phyloP scores from a whole-genome alignment of 2,113 vertebrate genomes.

The Octodon degus region DNA sequence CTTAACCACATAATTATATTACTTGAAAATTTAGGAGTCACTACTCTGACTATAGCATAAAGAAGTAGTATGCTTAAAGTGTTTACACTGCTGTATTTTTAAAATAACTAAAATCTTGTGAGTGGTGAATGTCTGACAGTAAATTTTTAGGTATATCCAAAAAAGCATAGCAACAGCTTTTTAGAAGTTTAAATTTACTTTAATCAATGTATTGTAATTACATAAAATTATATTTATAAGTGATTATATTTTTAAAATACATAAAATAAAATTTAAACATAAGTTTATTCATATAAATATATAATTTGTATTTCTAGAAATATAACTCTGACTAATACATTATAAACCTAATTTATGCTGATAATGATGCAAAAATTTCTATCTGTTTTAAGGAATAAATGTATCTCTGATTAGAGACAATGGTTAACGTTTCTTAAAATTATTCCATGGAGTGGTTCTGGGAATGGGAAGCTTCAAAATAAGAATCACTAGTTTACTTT shows the following conservation, averaged over 20 bases:
- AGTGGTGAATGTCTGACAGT: slow-evolving; percentile 26
- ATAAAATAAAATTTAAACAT: neutral
- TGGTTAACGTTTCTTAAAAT: slow-evolving; percentile 52
- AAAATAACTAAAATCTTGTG: slow-evolving; percentile 47
- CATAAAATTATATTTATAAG: neutral
- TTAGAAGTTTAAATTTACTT: slow-evolving; percentile 17
- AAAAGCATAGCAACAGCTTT: neutral
- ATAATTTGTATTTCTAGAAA: neutral
- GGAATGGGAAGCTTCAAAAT: slow-evolving; percentile 11
- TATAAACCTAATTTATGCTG: slow-evolving; percentile 41
- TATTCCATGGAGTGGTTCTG: neutral
- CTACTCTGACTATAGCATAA: slow-evolving; percentile 37
- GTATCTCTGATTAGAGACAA: slow-evolving; percentile 14
- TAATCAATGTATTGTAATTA: slow-evolving; percentile 2
- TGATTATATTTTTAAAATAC: neutral
- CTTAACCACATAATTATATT: slow-evolving; percentile 48
- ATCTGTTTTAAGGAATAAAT: slow-evolving; percentile 50
- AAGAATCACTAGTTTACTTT: slow-evolving; percentile 45
- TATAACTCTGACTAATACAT: slow-evolving; percentile 6
- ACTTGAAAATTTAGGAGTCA: slow-evolving; percentile 40
- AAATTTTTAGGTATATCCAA: slow-evolving; percentile 31
- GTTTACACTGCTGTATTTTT: slow-evolving; percentile 34
- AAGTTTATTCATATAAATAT: neutral
- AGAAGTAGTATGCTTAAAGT: slow-evolving; percentile 50
- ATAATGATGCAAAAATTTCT: slow-evolving; percentile 27